Percentiles rank a stretch among this genome's conserved stretches.
Evolutionary conservation across 2,888 invertebrate genomes (phyloP).

Genomic region (Carcina quercana): DNA sequence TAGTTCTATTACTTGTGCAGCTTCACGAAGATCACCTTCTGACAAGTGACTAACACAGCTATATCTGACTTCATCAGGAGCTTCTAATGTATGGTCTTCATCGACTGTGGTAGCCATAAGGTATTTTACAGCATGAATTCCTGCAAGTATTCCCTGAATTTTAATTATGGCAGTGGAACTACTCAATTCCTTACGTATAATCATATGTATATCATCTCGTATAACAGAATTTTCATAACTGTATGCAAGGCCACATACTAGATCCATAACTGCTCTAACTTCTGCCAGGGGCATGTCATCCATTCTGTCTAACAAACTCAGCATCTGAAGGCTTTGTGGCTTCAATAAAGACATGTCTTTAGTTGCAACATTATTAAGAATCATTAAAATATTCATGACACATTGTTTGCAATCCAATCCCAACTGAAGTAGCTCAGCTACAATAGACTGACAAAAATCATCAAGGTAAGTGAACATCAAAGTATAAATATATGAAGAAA

Average conservation of each 20-base stretch:
- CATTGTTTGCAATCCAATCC: slow-evolving; percentile 52
- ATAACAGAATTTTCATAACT: slow-evolving; percentile 67
- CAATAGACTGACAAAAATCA: slow-evolving; percentile 50
- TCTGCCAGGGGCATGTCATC: slow-evolving; percentile 83
- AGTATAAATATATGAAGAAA: slow-evolving; percentile 75
- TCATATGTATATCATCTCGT: slow-evolving; percentile 87
- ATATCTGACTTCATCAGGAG: slow-evolving; percentile 59
- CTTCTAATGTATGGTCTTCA: slow-evolving; percentile 44
- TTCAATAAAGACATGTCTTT: slow-evolving; percentile 63
- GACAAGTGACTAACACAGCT: slow-evolving; percentile 67
- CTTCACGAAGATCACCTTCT: slow-evolving; percentile 74
- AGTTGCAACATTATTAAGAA: slow-evolving; percentile 52
- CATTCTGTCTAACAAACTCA: slow-evolving; percentile 83
- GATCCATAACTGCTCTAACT: slow-evolving; percentile 84
- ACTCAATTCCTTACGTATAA: slow-evolving; percentile 88
- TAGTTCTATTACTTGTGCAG: slow-evolving; percentile 76
- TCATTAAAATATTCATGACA: slow-evolving; percentile 44
- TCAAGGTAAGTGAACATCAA: slow-evolving; percentile 59
- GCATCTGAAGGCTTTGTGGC: slow-evolving; percentile 74
- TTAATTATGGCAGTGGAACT: slow-evolving; percentile 77
- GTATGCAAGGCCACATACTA: slow-evolving; percentile 84
- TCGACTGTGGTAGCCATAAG: slow-evolving; percentile 64
- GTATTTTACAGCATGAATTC: slow-evolving; percentile 83
- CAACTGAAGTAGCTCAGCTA: slow-evolving; percentile 55
- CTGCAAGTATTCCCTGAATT: slow-evolving; percentile 84